Evolutionary conservation across 1,140 invertebrate species (phyloP).

Genomic region (Meloidogyne exigua): DNA sequence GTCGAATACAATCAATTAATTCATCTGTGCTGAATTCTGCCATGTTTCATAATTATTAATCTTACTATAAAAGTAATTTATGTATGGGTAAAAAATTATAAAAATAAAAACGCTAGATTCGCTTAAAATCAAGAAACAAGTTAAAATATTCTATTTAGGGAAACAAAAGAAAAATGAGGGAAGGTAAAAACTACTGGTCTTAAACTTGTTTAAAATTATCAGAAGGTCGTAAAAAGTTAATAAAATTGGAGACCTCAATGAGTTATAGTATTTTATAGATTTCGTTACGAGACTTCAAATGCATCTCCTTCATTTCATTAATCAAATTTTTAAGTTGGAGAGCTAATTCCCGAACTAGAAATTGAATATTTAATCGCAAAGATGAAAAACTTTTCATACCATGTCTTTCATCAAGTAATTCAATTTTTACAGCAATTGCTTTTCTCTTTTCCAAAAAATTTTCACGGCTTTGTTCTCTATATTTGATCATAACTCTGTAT

Average conservation of each 20-base stretch:
- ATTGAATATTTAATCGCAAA: background rate
- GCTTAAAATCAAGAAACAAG: background rate
- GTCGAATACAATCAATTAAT: slow-evolving; percentile 25
- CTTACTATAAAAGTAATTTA: background rate
- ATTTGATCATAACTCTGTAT: slow-evolving; percentile 86
- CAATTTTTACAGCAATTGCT: slow-evolving; percentile 93
- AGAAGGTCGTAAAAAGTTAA: too few species aligned
- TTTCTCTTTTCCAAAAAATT: slow-evolving; percentile 87
- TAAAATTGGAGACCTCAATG: background rate
- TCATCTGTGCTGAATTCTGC: slow-evolving; percentile 8
- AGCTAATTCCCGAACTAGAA: slow-evolving; percentile 48
- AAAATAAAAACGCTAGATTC: background rate
- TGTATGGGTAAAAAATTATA: background rate
- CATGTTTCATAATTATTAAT: slow-evolving; percentile 4
- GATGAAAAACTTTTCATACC: slow-evolving; percentile 56
- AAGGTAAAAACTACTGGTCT: too few species aligned
- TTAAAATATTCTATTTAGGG: background rate
- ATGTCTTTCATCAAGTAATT: slow-evolving; percentile 94
- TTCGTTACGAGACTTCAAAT: background rate
- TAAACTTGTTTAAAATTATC: background rate
- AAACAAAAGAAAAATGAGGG: too few species aligned
- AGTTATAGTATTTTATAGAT: background rate
- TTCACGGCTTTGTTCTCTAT: slow-evolving; percentile 84
- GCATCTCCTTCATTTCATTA: slow-evolving; percentile 25
- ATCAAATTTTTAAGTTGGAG: slow-evolving; percentile 39